Conservation (phyloP, 1,140 invertebrate genomes). For the Temnothorax nylanderi region DNA sequence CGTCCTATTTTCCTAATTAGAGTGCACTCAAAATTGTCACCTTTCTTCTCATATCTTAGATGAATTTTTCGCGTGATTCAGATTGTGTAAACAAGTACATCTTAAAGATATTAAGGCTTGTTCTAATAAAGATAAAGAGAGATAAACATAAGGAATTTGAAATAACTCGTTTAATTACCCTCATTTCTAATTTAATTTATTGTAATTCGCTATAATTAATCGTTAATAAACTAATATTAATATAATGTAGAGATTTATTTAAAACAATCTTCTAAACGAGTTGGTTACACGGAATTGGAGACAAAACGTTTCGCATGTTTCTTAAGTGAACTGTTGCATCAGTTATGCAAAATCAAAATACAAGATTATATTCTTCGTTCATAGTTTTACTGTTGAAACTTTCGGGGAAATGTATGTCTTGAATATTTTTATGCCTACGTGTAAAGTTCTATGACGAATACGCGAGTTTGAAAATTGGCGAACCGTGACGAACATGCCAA, state of each 20-base stretch:
- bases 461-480: constrained; percentile 2
- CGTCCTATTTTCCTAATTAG: background rate
- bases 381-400: constrained; percentile 9
- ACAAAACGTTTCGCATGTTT: background rate
- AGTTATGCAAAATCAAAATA: constrained; percentile 9
- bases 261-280: background rate
- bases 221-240: background rate
- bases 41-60: background rate
- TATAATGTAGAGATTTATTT: background rate
- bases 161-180: background rate
- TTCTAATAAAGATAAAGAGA: background rate
- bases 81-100: background rate
- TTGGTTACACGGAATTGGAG: background rate
- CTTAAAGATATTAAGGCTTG: background rate
- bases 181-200: background rate
- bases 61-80: background rate
- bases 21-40: background rate
- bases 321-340: background rate
- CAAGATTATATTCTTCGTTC: background rate
- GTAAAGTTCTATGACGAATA: background rate
- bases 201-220: background rate
- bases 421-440: background rate
- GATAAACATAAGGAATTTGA: background rate
- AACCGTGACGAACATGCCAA: constrained; percentile 1
- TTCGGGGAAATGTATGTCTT: background rate